These are phyloP conservation scores for Andrena praecox DNA, from an alignment of 2,888 invertebrate genomes.

Conservation along the genomic window DNA sequence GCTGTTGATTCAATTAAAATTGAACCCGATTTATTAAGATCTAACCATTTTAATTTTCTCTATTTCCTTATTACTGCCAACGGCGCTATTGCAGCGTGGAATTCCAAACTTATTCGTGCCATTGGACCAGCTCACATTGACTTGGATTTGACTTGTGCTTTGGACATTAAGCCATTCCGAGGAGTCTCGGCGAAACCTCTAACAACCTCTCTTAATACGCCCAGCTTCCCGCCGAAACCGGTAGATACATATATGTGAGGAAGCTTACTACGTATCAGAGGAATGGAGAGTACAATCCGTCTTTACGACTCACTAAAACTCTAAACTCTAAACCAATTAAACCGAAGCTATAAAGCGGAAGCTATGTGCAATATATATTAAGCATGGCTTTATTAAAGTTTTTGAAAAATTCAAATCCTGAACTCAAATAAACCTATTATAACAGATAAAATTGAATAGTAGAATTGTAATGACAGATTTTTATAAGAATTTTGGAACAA, in stretches of 20 bases:
- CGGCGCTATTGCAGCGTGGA: neutral
- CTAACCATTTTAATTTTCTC: neutral
- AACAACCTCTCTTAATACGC: constrained; percentile 9
- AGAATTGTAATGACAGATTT: too few relatives aligned
- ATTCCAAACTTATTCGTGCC: neutral
- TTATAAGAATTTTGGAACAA: too few relatives aligned
- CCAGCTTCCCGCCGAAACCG: constrained; percentile 7
- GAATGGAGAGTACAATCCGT: neutral
- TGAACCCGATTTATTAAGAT: too few relatives aligned
- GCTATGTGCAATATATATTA: too few relatives aligned
- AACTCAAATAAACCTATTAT: too few relatives aligned
- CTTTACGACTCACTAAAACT: constrained; percentile 18
- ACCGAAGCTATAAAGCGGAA: neutral
- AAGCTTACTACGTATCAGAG: constrained; percentile 5
- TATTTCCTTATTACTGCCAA: neutral
- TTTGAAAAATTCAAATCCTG: neutral
- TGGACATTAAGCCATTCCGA: constrained; percentile 12
- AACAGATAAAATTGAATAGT: too few relatives aligned
- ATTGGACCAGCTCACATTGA: neutral
- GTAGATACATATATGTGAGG: too few relatives aligned
- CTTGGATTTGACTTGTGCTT: constrained; percentile 8
- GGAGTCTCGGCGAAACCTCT: constrained; percentile 1
- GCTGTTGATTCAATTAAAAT: too few relatives aligned
- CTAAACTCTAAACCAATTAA: neutral
- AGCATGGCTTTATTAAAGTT: neutral